A percentile compares a stretch with the other conserved stretches of the same genome.
These are phyloP conservation scores for Mizuhopecten yessoensis DNA, from an alignment of 1,140 invertebrate genomes.

Conservation along the genomic window DNA sequence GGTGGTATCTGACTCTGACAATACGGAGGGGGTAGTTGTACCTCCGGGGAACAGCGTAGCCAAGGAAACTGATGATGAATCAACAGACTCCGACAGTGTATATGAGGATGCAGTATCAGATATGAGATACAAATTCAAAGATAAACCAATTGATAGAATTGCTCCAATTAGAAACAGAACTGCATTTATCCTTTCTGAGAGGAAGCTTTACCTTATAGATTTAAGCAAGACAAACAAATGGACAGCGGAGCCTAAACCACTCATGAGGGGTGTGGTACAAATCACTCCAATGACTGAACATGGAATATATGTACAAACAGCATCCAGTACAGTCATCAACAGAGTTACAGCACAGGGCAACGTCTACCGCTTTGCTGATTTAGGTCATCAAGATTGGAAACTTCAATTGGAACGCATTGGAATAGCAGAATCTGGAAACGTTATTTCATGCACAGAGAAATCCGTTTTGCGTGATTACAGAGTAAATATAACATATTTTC, in stretches of 20 bases:
- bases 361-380: neutral
- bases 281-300: neutral
- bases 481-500: too few species aligned
- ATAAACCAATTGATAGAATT: neutral
- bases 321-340: neutral
- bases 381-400: too few species aligned
- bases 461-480: neutral
- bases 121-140: neutral
- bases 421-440: neutral
- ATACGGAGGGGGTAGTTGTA: neutral
- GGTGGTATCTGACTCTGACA: too few species aligned
- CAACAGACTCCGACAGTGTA: neutral
- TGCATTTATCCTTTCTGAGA: neutral
- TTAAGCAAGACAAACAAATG: neutral
- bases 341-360: neutral
- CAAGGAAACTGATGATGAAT: neutral
- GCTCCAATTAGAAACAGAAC: neutral
- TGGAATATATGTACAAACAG: constrained; percentile 6
- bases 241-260: neutral
- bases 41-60: neutral
- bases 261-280: neutral
- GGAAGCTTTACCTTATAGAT: neutral
- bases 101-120: neutral
- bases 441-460: neutral
- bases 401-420: neutral